Conservation (phyloP, 35 echinoderm and acorn worm genomes). For the Apostichopus japonicus region DNA sequence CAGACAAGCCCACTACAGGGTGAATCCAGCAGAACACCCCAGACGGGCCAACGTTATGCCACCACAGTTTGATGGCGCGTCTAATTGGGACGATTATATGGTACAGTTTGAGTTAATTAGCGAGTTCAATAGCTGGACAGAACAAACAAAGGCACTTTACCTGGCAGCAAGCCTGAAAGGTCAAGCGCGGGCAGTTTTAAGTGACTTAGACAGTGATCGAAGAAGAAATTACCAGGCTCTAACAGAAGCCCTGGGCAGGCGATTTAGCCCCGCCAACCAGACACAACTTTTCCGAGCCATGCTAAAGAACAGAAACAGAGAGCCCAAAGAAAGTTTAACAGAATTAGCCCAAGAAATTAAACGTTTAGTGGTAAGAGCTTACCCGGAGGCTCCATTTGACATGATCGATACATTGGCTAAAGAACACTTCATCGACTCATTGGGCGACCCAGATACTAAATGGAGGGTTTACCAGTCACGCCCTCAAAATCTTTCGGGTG, state of each 20-base stretch:
- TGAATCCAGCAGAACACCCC: not conserved
- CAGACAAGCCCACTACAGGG: not conserved
- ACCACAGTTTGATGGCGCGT: no score
- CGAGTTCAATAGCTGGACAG: slow-evolving; percentile 42
- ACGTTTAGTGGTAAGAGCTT: no score
- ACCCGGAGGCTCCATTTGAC: not conserved
- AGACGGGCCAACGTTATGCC: no score
- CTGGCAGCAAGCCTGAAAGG: slow-evolving; percentile 38
- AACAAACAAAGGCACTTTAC: slow-evolving; percentile 39
- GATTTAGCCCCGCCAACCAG: not conserved
- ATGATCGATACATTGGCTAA: slow-evolving; percentile 30
- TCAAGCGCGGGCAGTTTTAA: not conserved
- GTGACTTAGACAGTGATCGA: not conserved
- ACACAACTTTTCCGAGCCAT: not conserved
- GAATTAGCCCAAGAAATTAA: slow-evolving; percentile 5
- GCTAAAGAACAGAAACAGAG: not conserved
- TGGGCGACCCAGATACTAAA: not conserved
- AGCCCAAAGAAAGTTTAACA: not conserved
- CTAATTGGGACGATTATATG: slow-evolving; percentile 55
- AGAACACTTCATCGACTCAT: slow-evolving; percentile 46
- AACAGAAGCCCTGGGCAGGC: not conserved
- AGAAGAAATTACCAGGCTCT: not conserved
- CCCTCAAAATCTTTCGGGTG: slow-evolving; percentile 4
- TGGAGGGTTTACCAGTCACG: slow-evolving; percentile 45
- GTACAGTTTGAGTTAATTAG: slow-evolving; percentile 54